These are phyloP conservation scores for Drosophila grimshawi DNA, from an alignment of 1,140 invertebrate species.

Conservation along the genomic window DNA sequence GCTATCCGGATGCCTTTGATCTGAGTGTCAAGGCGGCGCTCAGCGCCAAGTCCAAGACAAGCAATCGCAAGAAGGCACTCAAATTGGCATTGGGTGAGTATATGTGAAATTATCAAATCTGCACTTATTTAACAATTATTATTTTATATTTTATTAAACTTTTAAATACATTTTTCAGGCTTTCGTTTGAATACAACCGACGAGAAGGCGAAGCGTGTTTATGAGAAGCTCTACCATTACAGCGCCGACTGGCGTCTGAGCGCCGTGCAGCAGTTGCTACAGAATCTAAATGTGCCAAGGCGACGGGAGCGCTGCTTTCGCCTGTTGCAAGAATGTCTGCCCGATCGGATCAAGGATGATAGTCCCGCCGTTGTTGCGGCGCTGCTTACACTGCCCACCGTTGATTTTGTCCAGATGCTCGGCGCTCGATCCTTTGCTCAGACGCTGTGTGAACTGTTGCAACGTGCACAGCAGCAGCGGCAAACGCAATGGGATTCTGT, in stretches of 20 bases:
- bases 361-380: slow-evolving; percentile 85
- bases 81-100: slow-evolving; percentile 76
- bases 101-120: not conserved
- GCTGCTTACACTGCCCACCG: slow-evolving; percentile 84
- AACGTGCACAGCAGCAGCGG: slow-evolving; percentile 57
- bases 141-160: not conserved
- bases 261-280: slow-evolving; percentile 86
- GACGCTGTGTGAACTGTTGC: slow-evolving; percentile 69
- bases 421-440: slow-evolving; percentile 62
- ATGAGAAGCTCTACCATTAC: slow-evolving; percentile 89
- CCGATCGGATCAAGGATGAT: slow-evolving; percentile 87
- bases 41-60: slow-evolving; percentile 35
- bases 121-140: not conserved
- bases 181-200: slow-evolving; percentile 86
- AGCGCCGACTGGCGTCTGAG: slow-evolving; percentile 87
- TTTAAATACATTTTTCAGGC: slow-evolving; percentile 60
- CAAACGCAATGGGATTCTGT: slow-evolving; percentile 81
- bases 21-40: slow-evolving; percentile 85
- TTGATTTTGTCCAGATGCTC: slow-evolving; percentile 84
- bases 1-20: slow-evolving; percentile 89
- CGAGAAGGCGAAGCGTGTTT: slow-evolving; percentile 86
- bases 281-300: slow-evolving; percentile 84
- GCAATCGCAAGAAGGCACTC: slow-evolving; percentile 63
- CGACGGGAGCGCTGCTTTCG: slow-evolving; percentile 83
- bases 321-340: slow-evolving; percentile 86